Evolutionary conservation across 2,113 vertebrate genomes (phyloP), one percentile per base, ranked within the genome.

Genomic region (Columbina picui): DNA sequence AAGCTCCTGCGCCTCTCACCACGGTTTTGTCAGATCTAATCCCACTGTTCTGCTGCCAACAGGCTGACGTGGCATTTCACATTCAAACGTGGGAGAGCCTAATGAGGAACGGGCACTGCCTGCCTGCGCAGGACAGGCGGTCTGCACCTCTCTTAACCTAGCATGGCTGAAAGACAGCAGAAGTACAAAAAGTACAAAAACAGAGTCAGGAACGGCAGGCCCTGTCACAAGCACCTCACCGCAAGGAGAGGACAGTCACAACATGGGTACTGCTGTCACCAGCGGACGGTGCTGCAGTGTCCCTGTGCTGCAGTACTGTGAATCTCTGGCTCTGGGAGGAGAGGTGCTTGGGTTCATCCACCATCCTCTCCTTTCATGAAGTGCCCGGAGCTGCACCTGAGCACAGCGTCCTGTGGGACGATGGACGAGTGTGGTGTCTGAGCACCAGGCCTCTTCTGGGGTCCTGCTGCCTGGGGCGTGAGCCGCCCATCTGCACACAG

Each of bases 21-120:
- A 1, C 59, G 47, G 0, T 61, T 81, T 75, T 96, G 94, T 96
- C 91, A 93, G 75, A 38, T 85, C 50, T 90, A 30, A 79, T 90
- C 88, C 87, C 69, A 93, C 89, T 63, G 92, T 52, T 85, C 68
- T 83, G 59, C 93, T 93, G 94, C 92, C 96, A 95, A 88, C 91
- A 76, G 91, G 73, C 93, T 84, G 92, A 90, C 61, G 34, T 68
- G 96, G 76, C 93, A 83, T 86, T 94, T 96, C 89, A 92, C 73
- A 93, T 77, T 14, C 80, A 75, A 74, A 94, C 56, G 15, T 60
- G 79, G 84, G 71, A 91, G 53, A 87, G 87, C 74, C 95, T 96
- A 87, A 90, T 77, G 80, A 95, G 81, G 55, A 94, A 59, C 3
- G 1, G 87, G 78, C 61, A 78, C 41, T 75, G 87, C 69, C 60